phyloP scores from a whole-genome alignment of 2,888 invertebrate genomes.

The Spatulosminthurus flaviceps region DNA sequence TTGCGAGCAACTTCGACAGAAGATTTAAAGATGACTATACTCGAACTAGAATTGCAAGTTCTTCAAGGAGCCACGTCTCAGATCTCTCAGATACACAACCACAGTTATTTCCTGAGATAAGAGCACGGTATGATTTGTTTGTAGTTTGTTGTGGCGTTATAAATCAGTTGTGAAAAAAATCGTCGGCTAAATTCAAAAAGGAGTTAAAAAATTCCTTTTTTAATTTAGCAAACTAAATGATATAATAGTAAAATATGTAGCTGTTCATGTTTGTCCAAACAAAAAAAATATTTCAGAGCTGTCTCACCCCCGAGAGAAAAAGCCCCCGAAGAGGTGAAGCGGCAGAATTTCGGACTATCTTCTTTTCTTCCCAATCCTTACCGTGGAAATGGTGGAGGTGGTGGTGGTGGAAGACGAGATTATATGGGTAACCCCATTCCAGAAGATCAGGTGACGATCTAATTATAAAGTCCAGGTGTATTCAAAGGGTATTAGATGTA shows the following conservation, averaged over 20 bases:
- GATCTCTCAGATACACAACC: neutral
- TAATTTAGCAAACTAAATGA: neutral
- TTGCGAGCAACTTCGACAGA: neutral
- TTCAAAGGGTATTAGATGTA: too few relatives aligned
- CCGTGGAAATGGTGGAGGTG: neutral
- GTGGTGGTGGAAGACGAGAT: conserved; percentile 26
- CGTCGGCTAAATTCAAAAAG: too few relatives aligned
- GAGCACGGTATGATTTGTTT: neutral
- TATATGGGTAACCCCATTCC: conserved; percentile 27
- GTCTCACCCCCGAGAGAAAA: conserved; percentile 37
- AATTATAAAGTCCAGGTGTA: conserved; percentile 11
- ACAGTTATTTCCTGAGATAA: neutral
- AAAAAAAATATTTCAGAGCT: conserved; percentile 37
- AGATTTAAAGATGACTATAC: neutral
- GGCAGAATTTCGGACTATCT: neutral
- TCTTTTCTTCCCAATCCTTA: conserved; percentile 36
- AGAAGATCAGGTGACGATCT: conserved; percentile 41
- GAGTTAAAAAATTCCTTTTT: neutral
- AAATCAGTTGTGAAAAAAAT: too few relatives aligned
- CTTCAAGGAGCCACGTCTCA: neutral
- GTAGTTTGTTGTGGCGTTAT: too few relatives aligned
- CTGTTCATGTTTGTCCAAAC: too few relatives aligned
- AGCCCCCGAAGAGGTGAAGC: neutral
- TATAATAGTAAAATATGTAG: conserved; percentile 5
- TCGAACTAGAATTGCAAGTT: neutral